A percentile compares a stretch with the other conserved stretches of the same genome.
These are phyloP conservation scores for Bellardia bayeri DNA, from an alignment of 2,888 invertebrate genomes.

Conservation along the genomic window DNA sequence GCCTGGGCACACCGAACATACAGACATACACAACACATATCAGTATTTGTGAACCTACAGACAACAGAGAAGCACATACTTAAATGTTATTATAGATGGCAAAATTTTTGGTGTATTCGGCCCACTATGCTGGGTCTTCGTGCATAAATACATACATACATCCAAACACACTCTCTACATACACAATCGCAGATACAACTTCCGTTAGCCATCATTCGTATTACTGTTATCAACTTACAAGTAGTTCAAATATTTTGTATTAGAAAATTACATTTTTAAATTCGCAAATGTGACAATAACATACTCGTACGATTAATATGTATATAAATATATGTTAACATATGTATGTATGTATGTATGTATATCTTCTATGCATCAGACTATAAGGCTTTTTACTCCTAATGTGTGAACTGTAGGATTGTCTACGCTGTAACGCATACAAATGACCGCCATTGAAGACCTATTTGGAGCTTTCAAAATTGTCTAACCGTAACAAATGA, in stretches of 20 bases:
- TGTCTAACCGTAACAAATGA: conserved; percentile 69
- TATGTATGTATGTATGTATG: not conserved
- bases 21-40: conserved; percentile 4
- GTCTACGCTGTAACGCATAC: conserved; percentile 64
- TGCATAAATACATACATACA: not conserved
- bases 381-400: not conserved
- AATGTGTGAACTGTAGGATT: conserved; percentile 17
- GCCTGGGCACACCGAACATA: conserved; percentile 66
- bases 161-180: not conserved
- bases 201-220: conserved; percentile 48
- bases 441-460: conserved; percentile 73
- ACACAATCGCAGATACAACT: conserved; percentile 23
- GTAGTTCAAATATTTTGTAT: not conserved
- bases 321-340: not conserved
- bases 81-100: conserved; percentile 37
- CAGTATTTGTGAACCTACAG: conserved; percentile 10
- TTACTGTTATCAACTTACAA: not conserved
- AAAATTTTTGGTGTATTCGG: conserved; percentile 63
- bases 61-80: conserved; percentile 10
- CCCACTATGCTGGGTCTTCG: conserved; percentile 55
- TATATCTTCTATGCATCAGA: not conserved
- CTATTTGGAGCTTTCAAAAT: conserved; percentile 53
- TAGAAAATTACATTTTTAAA: conserved; percentile 28
- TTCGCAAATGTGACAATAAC: conserved; percentile 37
- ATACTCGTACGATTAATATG: no score